Evolutionary conservation across 2,797 vertebrate species (phyloP).

Genomic region (Peromyscus nudipes): DNA sequence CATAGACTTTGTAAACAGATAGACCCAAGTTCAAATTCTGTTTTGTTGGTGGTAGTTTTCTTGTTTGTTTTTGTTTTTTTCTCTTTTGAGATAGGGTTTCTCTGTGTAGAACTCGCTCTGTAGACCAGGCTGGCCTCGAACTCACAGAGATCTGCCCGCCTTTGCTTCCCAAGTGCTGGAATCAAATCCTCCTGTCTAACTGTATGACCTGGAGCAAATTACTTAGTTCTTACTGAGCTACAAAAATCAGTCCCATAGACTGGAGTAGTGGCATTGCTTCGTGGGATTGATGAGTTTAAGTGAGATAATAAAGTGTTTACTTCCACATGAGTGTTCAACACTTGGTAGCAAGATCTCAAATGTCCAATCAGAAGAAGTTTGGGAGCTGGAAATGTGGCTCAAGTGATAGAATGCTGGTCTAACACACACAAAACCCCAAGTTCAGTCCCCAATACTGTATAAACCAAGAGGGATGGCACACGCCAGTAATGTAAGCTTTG

Average conservation of each 20-base stretch:
- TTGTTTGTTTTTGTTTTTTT: background rate
- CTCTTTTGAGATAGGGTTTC: background rate
- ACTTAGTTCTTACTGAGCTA: background rate
- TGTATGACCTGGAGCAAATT: background rate
- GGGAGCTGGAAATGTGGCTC: background rate
- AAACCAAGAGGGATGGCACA: background rate
- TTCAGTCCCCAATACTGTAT: background rate
- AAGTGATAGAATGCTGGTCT: background rate
- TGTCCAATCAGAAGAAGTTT: background rate
- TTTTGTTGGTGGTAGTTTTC: background rate
- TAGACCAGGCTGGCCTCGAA: background rate
- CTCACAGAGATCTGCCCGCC: background rate
- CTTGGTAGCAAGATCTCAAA: background rate
- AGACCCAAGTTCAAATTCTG: conserved; percentile 19
- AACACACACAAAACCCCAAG: background rate
- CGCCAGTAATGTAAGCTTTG: background rate
- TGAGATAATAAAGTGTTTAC: background rate
- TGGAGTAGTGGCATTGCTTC: background rate
- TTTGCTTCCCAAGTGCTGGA: background rate
- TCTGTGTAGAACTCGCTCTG: background rate
- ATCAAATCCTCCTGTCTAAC: background rate
- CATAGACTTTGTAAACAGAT: conserved; percentile 9
- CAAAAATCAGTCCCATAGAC: background rate
- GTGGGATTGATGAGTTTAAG: background rate
- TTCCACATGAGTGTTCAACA: background rate